These are phyloP conservation scores for Chaitophorus viminalis DNA, from an alignment of 2,888 invertebrate genomes.

Conservation along the genomic window DNA sequence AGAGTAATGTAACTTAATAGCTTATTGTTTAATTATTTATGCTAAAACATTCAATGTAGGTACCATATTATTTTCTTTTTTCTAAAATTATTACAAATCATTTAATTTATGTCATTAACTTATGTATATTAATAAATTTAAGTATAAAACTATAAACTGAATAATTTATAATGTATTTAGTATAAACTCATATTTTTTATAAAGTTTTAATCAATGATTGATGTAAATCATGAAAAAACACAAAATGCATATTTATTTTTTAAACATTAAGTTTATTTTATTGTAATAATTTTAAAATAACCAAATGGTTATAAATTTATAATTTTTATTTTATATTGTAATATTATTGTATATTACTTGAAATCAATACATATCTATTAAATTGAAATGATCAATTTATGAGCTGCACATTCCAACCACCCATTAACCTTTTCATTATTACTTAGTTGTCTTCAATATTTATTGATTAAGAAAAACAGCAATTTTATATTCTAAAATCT, in stretches of 20 bases:
- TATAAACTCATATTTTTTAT: too few species aligned
- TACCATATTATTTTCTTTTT: neutral
- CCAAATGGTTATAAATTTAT: neutral
- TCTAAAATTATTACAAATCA: neutral
- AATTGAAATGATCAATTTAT: neutral
- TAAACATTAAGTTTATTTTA: too few species aligned
- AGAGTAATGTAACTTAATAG: neutral
- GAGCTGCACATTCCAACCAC: neutral
- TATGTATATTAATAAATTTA: neutral
- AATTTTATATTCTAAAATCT: neutral
- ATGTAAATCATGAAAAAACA: too few species aligned
- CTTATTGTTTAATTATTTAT: neutral
- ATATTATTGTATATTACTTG: neutral
- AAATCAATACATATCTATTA: neutral
- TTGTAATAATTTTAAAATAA: too few species aligned
- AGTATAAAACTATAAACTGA: neutral
- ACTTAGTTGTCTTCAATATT: neutral
- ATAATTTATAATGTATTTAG: neutral
- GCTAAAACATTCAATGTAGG: neutral
- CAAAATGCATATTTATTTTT: too few species aligned
- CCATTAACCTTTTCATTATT: neutral
- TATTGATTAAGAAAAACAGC: neutral
- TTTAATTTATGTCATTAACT: neutral
- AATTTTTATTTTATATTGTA: neutral
- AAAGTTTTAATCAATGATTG: too few species aligned